phyloP scores from a whole-genome alignment of 2,797 vertebrate species.

The Gymnothorax reevesii region DNA sequence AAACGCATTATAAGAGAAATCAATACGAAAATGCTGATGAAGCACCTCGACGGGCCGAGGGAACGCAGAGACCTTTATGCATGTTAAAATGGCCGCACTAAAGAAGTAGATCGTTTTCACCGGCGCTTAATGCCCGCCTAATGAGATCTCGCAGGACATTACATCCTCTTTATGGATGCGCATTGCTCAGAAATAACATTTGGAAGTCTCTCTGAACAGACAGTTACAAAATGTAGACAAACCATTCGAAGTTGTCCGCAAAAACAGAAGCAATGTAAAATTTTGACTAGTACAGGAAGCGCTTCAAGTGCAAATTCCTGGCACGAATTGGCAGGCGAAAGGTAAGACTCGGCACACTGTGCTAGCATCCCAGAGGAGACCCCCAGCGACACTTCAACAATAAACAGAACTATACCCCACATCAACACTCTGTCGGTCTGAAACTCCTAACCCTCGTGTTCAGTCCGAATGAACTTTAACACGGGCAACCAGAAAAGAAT shows the following conservation, averaged over 20 bases:
- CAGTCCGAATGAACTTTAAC: too few relatives aligned
- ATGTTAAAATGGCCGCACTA: background rate
- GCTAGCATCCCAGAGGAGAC: background rate
- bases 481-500: too few relatives aligned
- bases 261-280: background rate
- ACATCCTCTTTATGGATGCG: background rate
- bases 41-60: background rate
- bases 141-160: background rate
- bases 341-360: background rate
- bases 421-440: too few relatives aligned
- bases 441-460: too few relatives aligned
- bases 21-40: background rate
- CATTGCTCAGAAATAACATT: background rate
- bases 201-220: background rate
- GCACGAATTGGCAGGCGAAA: background rate
- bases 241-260: background rate
- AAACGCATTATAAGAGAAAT: conserved; percentile 7
- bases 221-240: background rate
- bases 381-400: background rate
- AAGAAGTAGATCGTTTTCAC: background rate
- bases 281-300: background rate
- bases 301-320: background rate
- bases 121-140: background rate
- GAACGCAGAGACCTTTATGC: background rate
- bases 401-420: background rate